phyloP scores from a whole-genome alignment of 2,888 invertebrate species.

The Athalia cordata region DNA sequence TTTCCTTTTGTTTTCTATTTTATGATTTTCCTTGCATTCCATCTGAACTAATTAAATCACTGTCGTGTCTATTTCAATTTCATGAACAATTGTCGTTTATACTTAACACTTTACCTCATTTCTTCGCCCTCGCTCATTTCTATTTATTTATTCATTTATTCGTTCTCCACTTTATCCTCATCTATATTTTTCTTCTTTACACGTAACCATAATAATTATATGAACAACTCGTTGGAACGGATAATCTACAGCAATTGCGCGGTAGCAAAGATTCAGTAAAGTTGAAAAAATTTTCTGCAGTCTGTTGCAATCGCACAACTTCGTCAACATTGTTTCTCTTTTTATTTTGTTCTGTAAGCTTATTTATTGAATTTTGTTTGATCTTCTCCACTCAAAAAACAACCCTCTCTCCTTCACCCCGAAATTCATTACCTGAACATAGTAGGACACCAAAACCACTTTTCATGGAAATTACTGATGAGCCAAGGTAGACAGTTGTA shows the following conservation, averaged over 20 bases:
- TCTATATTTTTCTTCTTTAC: slow-evolving; percentile 41
- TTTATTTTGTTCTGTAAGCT: neutral
- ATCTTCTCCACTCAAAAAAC: neutral
- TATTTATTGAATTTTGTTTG: neutral
- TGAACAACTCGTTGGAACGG: slow-evolving; percentile 64
- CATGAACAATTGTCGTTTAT: slow-evolving; percentile 62
- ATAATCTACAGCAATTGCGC: slow-evolving; percentile 62
- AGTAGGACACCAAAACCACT: too few relatives aligned
- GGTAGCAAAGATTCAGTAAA: neutral
- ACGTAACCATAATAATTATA: neutral
- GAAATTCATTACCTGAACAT: too few relatives aligned
- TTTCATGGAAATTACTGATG: too few relatives aligned
- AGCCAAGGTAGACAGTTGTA: too few relatives aligned
- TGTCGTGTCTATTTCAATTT: slow-evolving; percentile 64
- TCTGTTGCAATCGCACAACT: neutral
- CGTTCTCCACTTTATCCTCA: slow-evolving; percentile 44
- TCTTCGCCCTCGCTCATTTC: neutral
- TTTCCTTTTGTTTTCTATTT: neutral
- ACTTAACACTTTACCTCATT: slow-evolving; percentile 6
- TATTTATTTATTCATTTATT: neutral
- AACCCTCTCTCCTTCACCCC: neutral
- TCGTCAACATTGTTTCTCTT: neutral
- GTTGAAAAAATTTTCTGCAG: neutral
- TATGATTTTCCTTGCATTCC: slow-evolving; percentile 47
- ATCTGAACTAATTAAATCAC: slow-evolving; percentile 68